Conservation (phyloP, 30 jellyfish, hydroid and myxozoan species). For the Turritopsis rubra region DNA sequence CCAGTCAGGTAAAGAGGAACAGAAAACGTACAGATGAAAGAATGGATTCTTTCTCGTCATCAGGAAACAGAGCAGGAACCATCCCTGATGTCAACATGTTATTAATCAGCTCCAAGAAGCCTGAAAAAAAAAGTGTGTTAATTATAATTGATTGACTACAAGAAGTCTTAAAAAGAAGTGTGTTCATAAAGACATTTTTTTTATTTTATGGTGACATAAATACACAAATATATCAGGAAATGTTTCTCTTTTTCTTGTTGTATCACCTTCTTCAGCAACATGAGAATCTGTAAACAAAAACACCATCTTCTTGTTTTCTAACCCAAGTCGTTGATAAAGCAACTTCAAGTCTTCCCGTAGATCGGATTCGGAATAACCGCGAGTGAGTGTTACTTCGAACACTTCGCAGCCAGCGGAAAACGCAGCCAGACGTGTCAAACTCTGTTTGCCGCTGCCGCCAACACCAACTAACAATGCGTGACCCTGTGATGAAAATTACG, state of each 20-base stretch:
- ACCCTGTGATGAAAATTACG: slow-evolving; percentile 32
- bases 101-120: slow-evolving; percentile 87
- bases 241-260: too few relatives aligned
- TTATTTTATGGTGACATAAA: too few relatives aligned
- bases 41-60: slow-evolving; percentile 91
- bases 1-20: too few relatives aligned
- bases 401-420: slow-evolving; percentile 93
- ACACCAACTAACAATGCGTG: slow-evolving; percentile 96
- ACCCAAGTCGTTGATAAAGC: slow-evolving; percentile 74
- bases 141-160: slow-evolving; percentile 23
- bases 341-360: slow-evolving; percentile 82
- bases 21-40: slow-evolving; percentile 55
- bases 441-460: slow-evolving; percentile 97
- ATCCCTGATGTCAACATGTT: slow-evolving; percentile 97
- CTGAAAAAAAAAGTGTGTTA: slow-evolving; percentile 23
- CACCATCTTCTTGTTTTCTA: slow-evolving; percentile 85
- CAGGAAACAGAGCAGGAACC: slow-evolving; percentile 97
- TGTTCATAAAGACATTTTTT: too few relatives aligned
- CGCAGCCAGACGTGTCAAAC: slow-evolving; percentile 97
- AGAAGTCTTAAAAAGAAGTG: too few relatives aligned
- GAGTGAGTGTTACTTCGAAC: slow-evolving; percentile 76
- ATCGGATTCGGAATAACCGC: slow-evolving; percentile 91
- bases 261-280: slow-evolving; percentile 89
- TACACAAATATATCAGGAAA: too few relatives aligned
- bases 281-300: slow-evolving; percentile 93